phyloP scores from a whole-genome alignment of 2,888 invertebrate species.

The Diloba caeruleocephala region DNA sequence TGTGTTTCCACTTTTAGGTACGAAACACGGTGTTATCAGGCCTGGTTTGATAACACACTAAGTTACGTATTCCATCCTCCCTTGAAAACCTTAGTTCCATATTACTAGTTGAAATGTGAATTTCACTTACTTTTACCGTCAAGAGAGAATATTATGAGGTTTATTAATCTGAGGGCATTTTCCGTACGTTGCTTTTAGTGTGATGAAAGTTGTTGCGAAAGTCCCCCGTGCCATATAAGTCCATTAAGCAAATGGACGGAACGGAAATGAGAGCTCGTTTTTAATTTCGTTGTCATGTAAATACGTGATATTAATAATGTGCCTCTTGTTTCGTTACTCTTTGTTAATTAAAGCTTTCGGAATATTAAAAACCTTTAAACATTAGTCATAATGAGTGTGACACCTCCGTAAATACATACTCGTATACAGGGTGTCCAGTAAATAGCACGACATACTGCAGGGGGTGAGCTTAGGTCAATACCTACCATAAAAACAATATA shows the following conservation, averaged over 20 bases:
- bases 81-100: conserved; percentile 23
- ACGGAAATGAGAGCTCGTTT: conserved; percentile 84
- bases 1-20: conserved; percentile 14
- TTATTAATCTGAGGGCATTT: conserved; percentile 85
- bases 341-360: conserved; percentile 69
- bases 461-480: no score
- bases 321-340: conserved; percentile 68
- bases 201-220: conserved; percentile 84
- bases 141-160: conserved; percentile 78
- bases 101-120: conserved; percentile 37
- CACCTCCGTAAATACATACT: conserved; percentile 9
- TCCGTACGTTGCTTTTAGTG: conserved; percentile 86
- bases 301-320: conserved; percentile 77
- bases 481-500: no score
- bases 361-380: conserved; percentile 54
- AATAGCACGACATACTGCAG: no score
- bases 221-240: conserved; percentile 85
- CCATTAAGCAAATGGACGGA: conserved; percentile 87
- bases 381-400: conserved; percentile 45
- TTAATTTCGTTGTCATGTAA: conserved; percentile 85
- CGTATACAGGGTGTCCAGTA: no score
- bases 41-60: no score
- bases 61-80: no score
- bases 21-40: background rate
- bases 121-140: conserved; percentile 52